A percentile compares a stretch with the other conserved stretches of the same genome.
phyloP scores from a whole-genome alignment of 2,797 vertebrate genomes.

The Meriones psammophilus region DNA sequence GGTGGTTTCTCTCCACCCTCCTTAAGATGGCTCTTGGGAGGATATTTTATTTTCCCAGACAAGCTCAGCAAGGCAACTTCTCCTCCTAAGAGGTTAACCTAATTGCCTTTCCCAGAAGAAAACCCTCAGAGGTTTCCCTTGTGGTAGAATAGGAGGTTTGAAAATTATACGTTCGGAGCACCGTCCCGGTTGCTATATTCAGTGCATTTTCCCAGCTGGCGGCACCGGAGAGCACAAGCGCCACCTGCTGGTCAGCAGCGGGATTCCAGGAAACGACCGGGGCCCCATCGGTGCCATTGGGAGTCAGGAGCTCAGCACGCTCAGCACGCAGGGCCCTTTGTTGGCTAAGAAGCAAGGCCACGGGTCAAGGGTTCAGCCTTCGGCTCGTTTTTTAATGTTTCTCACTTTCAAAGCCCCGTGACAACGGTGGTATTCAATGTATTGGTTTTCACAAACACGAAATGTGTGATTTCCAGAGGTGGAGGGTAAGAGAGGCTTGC shows the following conservation, averaged over 20 bases:
- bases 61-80: slow-evolving; percentile 73
- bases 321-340: not conserved
- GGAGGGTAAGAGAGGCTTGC: not conserved
- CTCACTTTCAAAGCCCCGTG: not conserved
- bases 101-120: slow-evolving; percentile 85
- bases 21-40: slow-evolving; percentile 42
- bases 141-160: slow-evolving; percentile 76
- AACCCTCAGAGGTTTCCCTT: slow-evolving; percentile 81
- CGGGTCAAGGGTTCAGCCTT: not conserved
- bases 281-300: accelerated
- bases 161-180: slow-evolving; percentile 76
- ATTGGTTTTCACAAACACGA: not conserved
- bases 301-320: accelerated
- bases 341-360: not conserved
- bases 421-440: not conserved
- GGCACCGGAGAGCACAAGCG: not conserved
- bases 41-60: slow-evolving; percentile 81
- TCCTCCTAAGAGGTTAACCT: slow-evolving; percentile 80
- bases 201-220: not conserved
- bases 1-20: slow-evolving; percentile 69
- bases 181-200: slow-evolving; percentile 67
- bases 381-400: not conserved
- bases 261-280: not conserved
- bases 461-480: slow-evolving; percentile 24
- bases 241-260: slow-evolving; percentile 51